Base-by-base conservation (phyloP, 2,888 invertebrate genomes). In the Mechanitis messenoides region DNA sequence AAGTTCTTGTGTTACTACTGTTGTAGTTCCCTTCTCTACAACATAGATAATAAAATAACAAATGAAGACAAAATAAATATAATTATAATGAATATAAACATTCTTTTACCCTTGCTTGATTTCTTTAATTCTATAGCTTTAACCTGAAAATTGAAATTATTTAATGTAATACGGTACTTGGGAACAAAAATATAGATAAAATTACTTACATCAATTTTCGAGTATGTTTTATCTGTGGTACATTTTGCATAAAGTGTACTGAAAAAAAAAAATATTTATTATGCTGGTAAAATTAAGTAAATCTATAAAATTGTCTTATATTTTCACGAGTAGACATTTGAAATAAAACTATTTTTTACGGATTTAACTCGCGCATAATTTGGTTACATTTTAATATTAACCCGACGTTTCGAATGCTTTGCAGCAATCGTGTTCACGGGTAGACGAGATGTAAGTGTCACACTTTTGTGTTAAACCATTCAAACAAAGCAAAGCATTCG, bases 1-100 rank as follows among this genome's bases (percentile, higher is more conserved):
- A 2, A 84, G 55, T 2, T 80, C 75, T 47, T 81, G 78, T 0
- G 84, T 84, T 0, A 80, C 78, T 1, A 81, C 79, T 0, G 85
- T 84, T 0, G 77, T 81, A 28, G 77, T 75, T 1, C 82, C 83
- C 35, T 79, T 80, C 47, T 85, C 86, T 83, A 67, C 7, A 75
- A 74, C 33, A 47, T 3, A 33, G n/a, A 3, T 47, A 20, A 20
- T 20, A 20, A 20, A 20, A 56, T 50, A 46, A 53, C 5, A 33
- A 53, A 45, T 58, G 6, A 53, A 45, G 7, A n/a, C 20, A 33
- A n/a, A 56, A 35, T 53, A 9, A 31, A 33, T 38, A 35, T 42
- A 9, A 9, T 42, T 42, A 3, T 9, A 42, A 42, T 42, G 9
- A 42, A 9, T 9, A 5, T 42, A 42, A 42, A 42, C 3, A 1